Base-by-base conservation (phyloP, 2,113 vertebrate species). In the Naja naja region DNA sequence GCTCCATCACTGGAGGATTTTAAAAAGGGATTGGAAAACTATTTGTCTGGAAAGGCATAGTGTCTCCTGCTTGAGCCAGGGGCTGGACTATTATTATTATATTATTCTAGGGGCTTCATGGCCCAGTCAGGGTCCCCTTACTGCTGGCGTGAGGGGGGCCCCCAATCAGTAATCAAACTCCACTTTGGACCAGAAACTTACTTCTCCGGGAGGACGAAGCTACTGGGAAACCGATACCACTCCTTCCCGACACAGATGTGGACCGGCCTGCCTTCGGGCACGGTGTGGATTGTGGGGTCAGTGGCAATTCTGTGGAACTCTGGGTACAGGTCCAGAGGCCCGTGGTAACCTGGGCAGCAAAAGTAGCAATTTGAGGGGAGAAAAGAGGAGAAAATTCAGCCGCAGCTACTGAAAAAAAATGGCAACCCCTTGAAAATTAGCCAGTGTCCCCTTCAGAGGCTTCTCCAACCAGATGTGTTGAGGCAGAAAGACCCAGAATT, bases 201-300 rank as follows among this genome's bases (percentile, higher is more conserved):
- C 99, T 99, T 98, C 88, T 99, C 98, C 0, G 99, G 99, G 88
- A 99, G 97, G 3, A 99, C 98, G 95, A 99, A 99, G 97, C 98
- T 99, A 97, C 99, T 99, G 60, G 99, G 99, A 95, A 99, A 99
- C 20, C 99, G 99, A 95, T 99, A 97, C 99, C 99, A 99, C 95
- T 99, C 99, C 97, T 99, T 99, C 0, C 99, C 99, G 45, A 99
- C 98, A n/a, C 99, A 99, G 69, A 99, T 98, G 1, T 97, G 98
- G 64, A 99, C 98, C 0, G 97, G 97, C 14, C 98, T 97, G 55
- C 98, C 98, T 94, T 99, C 98, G 0, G 98, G 98, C 69, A 99
- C 98, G 0, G 97, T 97, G 96, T 99, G 99, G 47, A 99, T 97
- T 12, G 97, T 94, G 0, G 98, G 98, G 93, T 99, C 98, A 16